Percentiles rank a stretch among this genome's conserved stretches.
phyloP scores from a whole-genome alignment of 37 sponge, comb jelly and placozoan species.

The Hormiphora californensis region DNA sequence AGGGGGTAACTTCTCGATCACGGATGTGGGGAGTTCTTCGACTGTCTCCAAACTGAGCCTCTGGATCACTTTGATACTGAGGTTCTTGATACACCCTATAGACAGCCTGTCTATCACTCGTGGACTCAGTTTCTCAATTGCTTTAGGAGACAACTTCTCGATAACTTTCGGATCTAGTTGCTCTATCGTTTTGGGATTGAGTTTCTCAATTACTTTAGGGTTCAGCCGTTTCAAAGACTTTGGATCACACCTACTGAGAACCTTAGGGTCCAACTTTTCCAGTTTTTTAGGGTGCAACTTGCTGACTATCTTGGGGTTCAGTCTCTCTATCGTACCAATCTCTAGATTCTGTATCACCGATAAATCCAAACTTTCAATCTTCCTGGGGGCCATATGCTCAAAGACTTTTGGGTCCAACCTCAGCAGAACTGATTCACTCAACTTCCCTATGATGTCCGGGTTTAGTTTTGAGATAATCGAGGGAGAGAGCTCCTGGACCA shows the following conservation, averaged over 20 bases:
- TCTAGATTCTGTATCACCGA: background rate
- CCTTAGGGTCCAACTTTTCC: conserved; percentile 6
- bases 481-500: background rate
- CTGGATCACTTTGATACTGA: background rate
- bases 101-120: background rate
- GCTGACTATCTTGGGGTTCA: conserved; percentile 14
- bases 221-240: background rate
- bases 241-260: background rate
- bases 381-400: background rate
- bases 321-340: background rate
- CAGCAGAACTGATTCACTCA: background rate
- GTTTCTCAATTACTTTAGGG: conserved; percentile 20
- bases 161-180: background rate
- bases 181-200: background rate
- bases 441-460: background rate
- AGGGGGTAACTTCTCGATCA: conserved; percentile 1
- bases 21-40: background rate
- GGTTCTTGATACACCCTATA: background rate
- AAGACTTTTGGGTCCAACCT: background rate
- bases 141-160: background rate
- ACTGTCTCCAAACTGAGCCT: background rate
- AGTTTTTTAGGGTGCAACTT: background rate
- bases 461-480: conserved; percentile 20
- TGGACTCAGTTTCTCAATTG: conserved; percentile 23
- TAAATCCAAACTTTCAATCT: background rate